phyloP scores from a whole-genome alignment of 2,888 invertebrate genomes.

The Oligia strigilis region DNA sequence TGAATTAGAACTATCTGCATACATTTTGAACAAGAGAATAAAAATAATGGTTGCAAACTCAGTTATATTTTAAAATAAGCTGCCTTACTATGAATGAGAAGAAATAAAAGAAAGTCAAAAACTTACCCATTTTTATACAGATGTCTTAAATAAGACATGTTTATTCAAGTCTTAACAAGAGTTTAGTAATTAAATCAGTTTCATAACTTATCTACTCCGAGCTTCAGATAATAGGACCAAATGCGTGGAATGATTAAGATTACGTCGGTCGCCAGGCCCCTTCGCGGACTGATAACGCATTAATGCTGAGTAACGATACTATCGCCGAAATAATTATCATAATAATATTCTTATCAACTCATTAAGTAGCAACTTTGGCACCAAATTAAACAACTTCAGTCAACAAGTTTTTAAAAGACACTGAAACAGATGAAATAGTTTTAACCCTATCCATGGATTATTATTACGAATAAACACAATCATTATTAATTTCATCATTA shows the following conservation, averaged over 20 bases:
- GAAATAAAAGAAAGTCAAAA: conserved; percentile 7
- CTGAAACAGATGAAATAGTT: conserved; percentile 11
- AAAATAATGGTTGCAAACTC: background rate
- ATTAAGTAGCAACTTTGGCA: conserved; percentile 61
- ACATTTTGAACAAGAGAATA: background rate
- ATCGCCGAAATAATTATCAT: conserved; percentile 66
- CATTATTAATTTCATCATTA: conserved; percentile 6
- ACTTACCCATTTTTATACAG: conserved; percentile 81
- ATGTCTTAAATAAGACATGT: conserved; percentile 81
- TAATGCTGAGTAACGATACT: conserved; percentile 50
- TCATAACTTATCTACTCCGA: conserved; percentile 65
- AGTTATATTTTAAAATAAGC: background rate
- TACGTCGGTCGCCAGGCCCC: conserved; percentile 72
- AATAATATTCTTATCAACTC: conserved; percentile 67
- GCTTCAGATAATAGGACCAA: conserved; percentile 46
- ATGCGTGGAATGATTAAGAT: conserved; percentile 62
- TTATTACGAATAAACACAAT: conserved; percentile 15
- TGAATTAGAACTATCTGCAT: background rate
- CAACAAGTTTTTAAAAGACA: conserved; percentile 4
- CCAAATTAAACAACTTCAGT: conserved; percentile 25
- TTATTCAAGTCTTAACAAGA: conserved; percentile 56
- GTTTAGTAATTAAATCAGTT: conserved; percentile 71
- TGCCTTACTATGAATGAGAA: background rate
- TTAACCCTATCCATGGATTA: background rate
- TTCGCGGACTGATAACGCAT: conserved; percentile 53